A percentile compares a stretch with the other conserved stretches of the same genome.
Conservation (phyloP, 2,797 vertebrate genomes). For the Coranthus polyacanthus region DNA sequence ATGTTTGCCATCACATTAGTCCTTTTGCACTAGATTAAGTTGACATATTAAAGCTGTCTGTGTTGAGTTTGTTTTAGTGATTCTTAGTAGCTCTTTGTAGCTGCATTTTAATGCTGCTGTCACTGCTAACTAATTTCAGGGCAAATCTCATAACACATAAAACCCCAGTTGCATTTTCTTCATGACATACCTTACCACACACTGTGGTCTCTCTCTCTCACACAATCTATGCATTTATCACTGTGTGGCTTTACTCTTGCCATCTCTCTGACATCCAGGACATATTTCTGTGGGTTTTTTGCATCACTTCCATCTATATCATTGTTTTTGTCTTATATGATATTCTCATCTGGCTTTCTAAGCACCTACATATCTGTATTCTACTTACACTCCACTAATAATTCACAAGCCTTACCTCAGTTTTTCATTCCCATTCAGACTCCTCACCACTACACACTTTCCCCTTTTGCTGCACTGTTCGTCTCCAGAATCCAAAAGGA, state of each 20-base stretch:
- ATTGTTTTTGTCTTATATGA: not conserved
- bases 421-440: slow-evolving; percentile 7
- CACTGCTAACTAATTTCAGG: slow-evolving; percentile 44
- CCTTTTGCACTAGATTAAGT: slow-evolving; percentile 1
- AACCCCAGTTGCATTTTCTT: slow-evolving; percentile 46
- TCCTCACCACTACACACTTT: slow-evolving; percentile 6
- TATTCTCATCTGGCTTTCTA: slow-evolving; percentile 17
- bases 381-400: slow-evolving; percentile 12
- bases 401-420: not conserved
- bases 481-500: slow-evolving; percentile 9
- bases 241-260: slow-evolving; percentile 7
- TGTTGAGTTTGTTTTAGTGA: too few species aligned
- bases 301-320: slow-evolving; percentile 30
- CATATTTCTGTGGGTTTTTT: slow-evolving; percentile 45
- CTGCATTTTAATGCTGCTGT: slow-evolving; percentile 34
- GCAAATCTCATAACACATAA: slow-evolving; percentile 51
- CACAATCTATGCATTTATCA: slow-evolving; percentile 29
- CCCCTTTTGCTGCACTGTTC: not conserved
- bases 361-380: slow-evolving; percentile 1
- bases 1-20: slow-evolving; percentile 20
- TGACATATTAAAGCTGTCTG: slow-evolving; percentile 1
- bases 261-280: slow-evolving; percentile 31
- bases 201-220: slow-evolving; percentile 33
- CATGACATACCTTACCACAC: slow-evolving; percentile 31
- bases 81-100: too few species aligned